phyloP scores from a whole-genome alignment of 2,888 invertebrate genomes.

The Phortica magna region DNA sequence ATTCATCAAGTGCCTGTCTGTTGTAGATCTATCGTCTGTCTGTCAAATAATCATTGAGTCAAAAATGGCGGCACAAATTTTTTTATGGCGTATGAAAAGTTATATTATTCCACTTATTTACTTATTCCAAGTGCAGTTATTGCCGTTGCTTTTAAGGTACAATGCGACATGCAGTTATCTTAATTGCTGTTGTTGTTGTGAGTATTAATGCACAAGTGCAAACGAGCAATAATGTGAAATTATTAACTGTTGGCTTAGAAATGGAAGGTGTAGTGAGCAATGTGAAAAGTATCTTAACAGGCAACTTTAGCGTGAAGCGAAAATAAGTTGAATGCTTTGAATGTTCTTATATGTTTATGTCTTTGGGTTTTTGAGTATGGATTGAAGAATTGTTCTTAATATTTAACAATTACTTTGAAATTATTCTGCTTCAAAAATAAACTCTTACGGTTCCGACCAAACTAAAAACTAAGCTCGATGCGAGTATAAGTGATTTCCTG shows the following conservation, averaged over 20 bases:
- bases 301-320: background rate
- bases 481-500: too few species aligned
- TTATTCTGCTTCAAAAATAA: too few species aligned
- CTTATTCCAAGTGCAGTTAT: background rate
- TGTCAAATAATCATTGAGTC: background rate
- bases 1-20: background rate
- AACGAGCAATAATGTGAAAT: conserved; percentile 3
- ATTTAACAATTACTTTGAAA: too few species aligned
- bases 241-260: background rate
- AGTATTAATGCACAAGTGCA: conserved; percentile 10
- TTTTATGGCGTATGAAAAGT: background rate
- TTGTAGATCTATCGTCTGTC: background rate
- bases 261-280: background rate
- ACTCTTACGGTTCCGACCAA: too few species aligned
- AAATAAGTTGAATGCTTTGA: background rate
- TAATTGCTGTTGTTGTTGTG: background rate
- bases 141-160: background rate
- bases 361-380: too few species aligned
- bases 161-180: background rate
- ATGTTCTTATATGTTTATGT: background rate
- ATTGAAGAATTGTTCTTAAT: too few species aligned
- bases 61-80: background rate
- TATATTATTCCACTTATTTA: background rate
- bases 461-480: too few species aligned
- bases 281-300: background rate